A percentile compares a stretch with the other conserved stretches of the same genome.
These are phyloP conservation scores for Trichonephila clavipes DNA, from an alignment of 1,140 invertebrate genomes.

Conservation along the genomic window DNA sequence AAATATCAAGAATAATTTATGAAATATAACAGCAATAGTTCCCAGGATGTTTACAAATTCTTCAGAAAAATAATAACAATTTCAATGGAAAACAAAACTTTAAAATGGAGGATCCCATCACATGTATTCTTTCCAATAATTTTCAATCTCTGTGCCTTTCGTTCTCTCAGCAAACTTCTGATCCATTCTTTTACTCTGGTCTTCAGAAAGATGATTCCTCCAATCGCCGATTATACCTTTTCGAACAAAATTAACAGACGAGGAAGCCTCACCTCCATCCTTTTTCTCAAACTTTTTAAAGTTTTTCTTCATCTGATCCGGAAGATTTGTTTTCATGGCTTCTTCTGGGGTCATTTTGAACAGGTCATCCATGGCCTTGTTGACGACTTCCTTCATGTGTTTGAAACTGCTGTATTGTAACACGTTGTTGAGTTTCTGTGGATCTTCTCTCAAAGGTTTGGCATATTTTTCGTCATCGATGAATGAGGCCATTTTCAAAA, in stretches of 20 bases:
- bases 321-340: conserved; percentile 21
- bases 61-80: too few species aligned
- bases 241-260: neutral
- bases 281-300: neutral
- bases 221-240: conserved; percentile 82
- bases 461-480: conserved; percentile 50
- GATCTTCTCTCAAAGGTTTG: neutral
- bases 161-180: conserved; percentile 62
- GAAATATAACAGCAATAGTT: too few species aligned
- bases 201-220: conserved; percentile 81
- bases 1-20: too few species aligned
- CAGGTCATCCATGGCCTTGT: conserved; percentile 6
- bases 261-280: too few species aligned
- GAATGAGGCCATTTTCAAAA: conserved; percentile 76
- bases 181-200: conserved; percentile 80
- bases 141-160: conserved; percentile 28
- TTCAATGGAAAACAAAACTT: too few species aligned
- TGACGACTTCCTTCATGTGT: conserved; percentile 62
- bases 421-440: neutral
- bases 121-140: conserved; percentile 19
- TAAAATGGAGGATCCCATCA: neutral
- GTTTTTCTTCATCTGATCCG: neutral
- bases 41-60: too few species aligned
- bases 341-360: neutral
- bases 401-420: conserved; percentile 70